Evolutionary conservation across 2,888 invertebrate genomes (phyloP).

Genomic region (Lymantria monacha): DNA sequence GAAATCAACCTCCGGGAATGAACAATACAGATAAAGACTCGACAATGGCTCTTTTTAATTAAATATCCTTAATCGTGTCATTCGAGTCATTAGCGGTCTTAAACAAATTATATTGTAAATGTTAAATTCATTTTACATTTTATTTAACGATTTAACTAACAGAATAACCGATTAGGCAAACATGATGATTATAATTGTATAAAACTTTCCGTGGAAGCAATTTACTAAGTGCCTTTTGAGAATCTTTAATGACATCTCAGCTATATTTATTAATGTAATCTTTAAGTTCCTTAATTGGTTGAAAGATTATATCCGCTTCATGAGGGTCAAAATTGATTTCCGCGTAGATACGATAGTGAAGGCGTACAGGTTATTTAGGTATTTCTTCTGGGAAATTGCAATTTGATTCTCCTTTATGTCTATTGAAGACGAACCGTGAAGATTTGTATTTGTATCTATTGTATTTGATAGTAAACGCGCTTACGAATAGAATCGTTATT

Average conservation of each 20-base stretch:
- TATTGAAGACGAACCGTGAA: no score
- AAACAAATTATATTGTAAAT: no score
- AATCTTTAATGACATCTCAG: neutral
- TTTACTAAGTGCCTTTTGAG: neutral
- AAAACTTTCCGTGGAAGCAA: slow-evolving; percentile 1
- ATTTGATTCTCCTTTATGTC: no score
- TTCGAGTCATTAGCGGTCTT: no score
- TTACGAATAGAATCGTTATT: no score
- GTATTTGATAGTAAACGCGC: no score
- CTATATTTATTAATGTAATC: neutral
- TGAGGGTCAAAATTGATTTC: neutral
- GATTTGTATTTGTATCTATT: no score
- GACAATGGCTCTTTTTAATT: no score
- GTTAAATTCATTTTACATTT: neutral
- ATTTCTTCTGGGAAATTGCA: no score
- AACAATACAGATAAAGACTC: no score
- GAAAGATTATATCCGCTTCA: neutral
- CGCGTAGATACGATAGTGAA: neutral
- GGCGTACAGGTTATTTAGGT: neutral
- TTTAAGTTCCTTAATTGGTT: neutral
- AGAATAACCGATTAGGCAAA: neutral
- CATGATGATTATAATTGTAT: neutral
- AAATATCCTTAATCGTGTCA: no score
- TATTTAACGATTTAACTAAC: neutral
- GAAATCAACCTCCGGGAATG: no score